Evolutionary conservation across 2,113 vertebrate species (phyloP).

Genomic region (Tachuris rubrigastra): DNA sequence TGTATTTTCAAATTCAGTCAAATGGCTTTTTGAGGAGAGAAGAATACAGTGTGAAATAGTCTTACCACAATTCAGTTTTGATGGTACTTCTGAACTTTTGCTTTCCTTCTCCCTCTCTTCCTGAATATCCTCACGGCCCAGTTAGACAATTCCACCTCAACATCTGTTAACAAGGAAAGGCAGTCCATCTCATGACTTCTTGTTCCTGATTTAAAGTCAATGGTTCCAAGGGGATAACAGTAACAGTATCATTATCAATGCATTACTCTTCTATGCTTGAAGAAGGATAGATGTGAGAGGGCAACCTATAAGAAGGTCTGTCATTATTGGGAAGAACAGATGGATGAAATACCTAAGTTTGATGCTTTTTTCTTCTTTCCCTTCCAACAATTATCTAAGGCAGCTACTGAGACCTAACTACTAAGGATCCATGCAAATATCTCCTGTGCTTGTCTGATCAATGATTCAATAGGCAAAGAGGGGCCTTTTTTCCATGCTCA

Average conservation of each 20-base stretch:
- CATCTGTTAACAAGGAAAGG: background rate
- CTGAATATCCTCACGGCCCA: background rate
- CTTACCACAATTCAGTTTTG: background rate
- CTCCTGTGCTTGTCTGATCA: slow-evolving; percentile 50
- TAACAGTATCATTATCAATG: background rate
- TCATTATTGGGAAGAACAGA: background rate
- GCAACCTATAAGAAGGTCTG: background rate
- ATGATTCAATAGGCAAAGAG: slow-evolving; percentile 68
- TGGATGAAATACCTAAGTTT: background rate
- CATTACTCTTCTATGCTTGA: background rate
- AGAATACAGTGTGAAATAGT: background rate
- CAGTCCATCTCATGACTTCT: background rate
- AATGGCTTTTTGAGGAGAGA: background rate
- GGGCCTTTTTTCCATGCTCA: slow-evolving; percentile 44
- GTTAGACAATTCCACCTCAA: background rate
- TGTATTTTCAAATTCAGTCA: background rate
- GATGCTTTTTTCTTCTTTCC: background rate
- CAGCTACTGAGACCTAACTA: slow-evolving; percentile 28
- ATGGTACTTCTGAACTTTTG: background rate
- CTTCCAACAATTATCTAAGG: slow-evolving; percentile 34
- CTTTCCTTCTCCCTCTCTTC: background rate
- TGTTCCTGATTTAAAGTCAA: background rate
- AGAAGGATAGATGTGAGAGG: background rate
- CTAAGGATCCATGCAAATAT: slow-evolving; percentile 55
- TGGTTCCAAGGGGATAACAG: background rate